phyloP scores from a whole-genome alignment of 2,888 invertebrate genomes.

The Nemotelus nigrinus region DNA sequence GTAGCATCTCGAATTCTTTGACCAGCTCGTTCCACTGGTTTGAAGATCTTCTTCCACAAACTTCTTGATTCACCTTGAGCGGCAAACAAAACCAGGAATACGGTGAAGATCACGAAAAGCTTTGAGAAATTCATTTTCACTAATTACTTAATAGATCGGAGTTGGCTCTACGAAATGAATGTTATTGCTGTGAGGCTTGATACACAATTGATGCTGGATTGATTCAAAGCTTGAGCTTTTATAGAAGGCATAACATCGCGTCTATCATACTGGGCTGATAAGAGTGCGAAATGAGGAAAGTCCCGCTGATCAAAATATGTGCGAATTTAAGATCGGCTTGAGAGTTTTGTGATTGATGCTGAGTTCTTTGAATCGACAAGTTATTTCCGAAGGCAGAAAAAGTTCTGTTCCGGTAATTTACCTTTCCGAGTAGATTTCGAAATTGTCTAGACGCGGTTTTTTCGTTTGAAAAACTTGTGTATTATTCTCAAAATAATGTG shows the following conservation, averaged over 20 bases:
- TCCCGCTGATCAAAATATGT: too few species aligned
- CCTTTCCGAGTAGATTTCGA: too few species aligned
- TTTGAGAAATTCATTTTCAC: slow-evolving; percentile 38
- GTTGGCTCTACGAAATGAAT: not conserved
- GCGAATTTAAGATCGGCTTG: too few species aligned
- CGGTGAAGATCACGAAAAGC: slow-evolving; percentile 29
- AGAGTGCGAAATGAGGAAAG: too few species aligned
- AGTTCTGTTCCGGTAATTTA: too few species aligned
- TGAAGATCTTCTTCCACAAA: slow-evolving; percentile 39
- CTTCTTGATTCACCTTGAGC: slow-evolving; percentile 32
- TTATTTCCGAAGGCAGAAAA: too few species aligned
- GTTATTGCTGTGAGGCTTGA: not conserved
- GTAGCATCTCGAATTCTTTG: slow-evolving; percentile 25
- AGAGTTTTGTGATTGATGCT: too few species aligned
- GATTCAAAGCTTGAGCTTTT: not conserved
- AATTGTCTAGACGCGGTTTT: too few species aligned
- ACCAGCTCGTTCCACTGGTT: slow-evolving; percentile 33
- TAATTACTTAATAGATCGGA: not conserved
- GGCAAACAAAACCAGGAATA: slow-evolving; percentile 25
- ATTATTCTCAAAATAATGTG: too few species aligned
- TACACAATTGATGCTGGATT: not conserved
- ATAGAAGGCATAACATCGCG: not conserved
- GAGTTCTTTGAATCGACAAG: too few species aligned
- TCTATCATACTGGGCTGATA: too few species aligned
- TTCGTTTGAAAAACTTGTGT: too few species aligned